Percentiles rank a stretch among this genome's conserved stretches.
Conservation (phyloP, 2,888 invertebrate species). For the Tiliacea citrago region DNA sequence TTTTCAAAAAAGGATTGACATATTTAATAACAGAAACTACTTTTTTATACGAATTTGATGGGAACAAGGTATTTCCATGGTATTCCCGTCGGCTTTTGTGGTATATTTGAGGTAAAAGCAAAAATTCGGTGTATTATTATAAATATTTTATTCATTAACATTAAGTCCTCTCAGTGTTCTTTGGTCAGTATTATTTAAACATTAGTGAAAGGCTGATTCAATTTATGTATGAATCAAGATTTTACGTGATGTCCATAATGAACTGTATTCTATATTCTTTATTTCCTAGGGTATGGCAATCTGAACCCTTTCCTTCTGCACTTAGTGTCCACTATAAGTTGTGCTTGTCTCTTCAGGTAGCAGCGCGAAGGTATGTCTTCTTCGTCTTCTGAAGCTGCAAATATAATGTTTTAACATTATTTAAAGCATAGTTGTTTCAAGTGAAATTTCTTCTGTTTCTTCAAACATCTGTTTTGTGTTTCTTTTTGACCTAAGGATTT, state of each 20-base stretch:
- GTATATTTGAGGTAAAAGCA: neutral
- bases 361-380: slow-evolving; percentile 96
- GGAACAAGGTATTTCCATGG: neutral
- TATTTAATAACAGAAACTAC: too few relatives aligned
- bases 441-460: too few relatives aligned
- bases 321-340: slow-evolving; percentile 95
- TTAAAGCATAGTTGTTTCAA: too few relatives aligned
- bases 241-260: too few relatives aligned
- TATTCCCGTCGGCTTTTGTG: neutral
- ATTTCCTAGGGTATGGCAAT: slow-evolving; percentile 82
- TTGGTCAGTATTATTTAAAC: neutral
- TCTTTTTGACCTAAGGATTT: too few relatives aligned
- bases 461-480: too few relatives aligned
- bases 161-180: neutral
- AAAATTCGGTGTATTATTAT: neutral
- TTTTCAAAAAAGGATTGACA: too few relatives aligned
- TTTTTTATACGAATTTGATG: neutral
- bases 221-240: neutral
- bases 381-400: slow-evolving; percentile 93
- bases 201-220: neutral
- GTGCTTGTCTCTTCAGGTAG: slow-evolving; percentile 95
- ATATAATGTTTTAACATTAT: too few relatives aligned
- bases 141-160: slow-evolving; percentile 2
- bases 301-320: slow-evolving; percentile 94
- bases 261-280: neutral